Conservation (phyloP, 2,797 vertebrate genomes). For the Falco berigora region DNA sequence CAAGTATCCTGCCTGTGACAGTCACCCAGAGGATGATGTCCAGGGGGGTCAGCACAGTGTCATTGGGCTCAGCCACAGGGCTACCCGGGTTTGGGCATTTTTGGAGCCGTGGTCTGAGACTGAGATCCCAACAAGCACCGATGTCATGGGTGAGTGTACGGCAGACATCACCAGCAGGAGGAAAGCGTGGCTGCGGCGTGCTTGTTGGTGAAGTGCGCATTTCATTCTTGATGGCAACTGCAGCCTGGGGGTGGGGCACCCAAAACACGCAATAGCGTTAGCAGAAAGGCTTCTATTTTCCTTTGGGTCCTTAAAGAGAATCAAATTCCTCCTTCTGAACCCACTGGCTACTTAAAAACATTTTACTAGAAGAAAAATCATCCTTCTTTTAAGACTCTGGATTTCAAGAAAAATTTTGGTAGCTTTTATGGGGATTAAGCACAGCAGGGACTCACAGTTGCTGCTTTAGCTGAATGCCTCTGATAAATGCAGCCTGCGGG, state of each 20-base stretch:
- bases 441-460: not conserved
- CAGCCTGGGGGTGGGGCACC: accelerated
- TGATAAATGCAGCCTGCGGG: not conserved
- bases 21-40: not conserved
- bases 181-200: not conserved
- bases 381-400: not conserved
- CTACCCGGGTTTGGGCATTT: not conserved
- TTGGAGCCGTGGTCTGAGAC: not conserved
- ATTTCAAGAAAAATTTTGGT: not conserved
- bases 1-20: not conserved
- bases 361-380: not conserved
- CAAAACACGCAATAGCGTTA: not conserved
- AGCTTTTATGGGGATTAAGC: not conserved
- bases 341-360: not conserved
- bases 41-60: not conserved
- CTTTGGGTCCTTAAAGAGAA: not conserved
- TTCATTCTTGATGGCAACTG: not conserved
- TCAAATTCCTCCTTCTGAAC: not conserved
- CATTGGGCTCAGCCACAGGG: not conserved
- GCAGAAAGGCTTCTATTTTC: not conserved
- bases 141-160: not conserved
- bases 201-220: not conserved
- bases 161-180: not conserved
- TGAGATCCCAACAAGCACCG: not conserved
- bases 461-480: not conserved